Conservation (phyloP, 1,140 invertebrate genomes). For the Patella vulgata region DNA sequence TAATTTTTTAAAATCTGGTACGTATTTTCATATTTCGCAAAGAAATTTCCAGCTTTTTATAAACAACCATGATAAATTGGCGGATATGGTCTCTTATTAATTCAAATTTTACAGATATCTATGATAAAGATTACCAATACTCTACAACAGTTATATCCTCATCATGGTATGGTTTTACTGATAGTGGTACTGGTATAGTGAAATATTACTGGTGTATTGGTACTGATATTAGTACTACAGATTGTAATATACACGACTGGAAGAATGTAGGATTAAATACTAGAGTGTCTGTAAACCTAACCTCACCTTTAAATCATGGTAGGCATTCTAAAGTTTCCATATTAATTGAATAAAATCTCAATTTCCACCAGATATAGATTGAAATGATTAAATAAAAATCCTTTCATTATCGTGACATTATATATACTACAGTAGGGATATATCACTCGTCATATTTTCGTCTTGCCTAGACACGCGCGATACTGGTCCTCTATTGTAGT, state of each 20-base stretch:
- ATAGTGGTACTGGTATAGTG: conserved; percentile 19
- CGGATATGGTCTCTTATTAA: too few species aligned
- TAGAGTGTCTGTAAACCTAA: conserved; percentile 9
- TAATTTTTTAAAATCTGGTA: too few species aligned
- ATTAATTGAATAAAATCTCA: too few species aligned
- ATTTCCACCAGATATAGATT: too few species aligned
- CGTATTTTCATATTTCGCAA: too few species aligned
- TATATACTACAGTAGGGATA: too few species aligned
- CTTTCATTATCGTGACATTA: too few species aligned
- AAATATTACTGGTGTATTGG: conserved; percentile 39
- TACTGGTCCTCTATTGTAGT: too few species aligned
- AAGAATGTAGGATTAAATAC: conserved; percentile 29
- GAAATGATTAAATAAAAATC: too few species aligned
- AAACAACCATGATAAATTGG: too few species aligned
- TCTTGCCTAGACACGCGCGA: too few species aligned
- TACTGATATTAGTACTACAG: conserved; percentile 7
- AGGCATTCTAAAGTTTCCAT: background rate
- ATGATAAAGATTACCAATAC: conserved; percentile 34
- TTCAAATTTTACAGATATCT: conserved; percentile 13
- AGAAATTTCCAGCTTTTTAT: background rate
- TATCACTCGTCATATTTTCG: too few species aligned
- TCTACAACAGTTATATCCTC: conserved; percentile 11
- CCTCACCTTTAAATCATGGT: conserved; percentile 16
- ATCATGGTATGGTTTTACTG: conserved; percentile 34
- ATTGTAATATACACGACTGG: conserved; percentile 22